Evolutionary conservation across 2,888 invertebrate species (phyloP).

Genomic region (Scaptomyza parva): DNA sequence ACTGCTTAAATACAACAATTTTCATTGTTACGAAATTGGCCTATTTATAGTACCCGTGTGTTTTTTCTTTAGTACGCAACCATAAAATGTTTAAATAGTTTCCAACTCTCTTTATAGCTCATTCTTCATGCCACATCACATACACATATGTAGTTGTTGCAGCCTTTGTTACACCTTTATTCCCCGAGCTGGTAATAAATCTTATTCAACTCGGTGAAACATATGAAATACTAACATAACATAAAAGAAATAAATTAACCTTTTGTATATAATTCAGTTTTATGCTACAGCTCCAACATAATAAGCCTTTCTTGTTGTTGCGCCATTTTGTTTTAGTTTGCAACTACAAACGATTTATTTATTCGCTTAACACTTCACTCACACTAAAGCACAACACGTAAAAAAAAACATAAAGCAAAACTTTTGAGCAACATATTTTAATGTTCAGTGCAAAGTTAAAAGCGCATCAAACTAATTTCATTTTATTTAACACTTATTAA

Average conservation of each 20-base stretch:
- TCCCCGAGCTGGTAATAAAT: slow-evolving; percentile 5
- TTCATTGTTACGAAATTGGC: slow-evolving; percentile 30
- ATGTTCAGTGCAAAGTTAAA: not conserved
- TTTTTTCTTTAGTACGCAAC: slow-evolving; percentile 1
- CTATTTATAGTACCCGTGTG: slow-evolving; percentile 42
- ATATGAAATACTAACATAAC: not conserved
- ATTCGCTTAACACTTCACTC: no score
- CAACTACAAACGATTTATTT: no score
- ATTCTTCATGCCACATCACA: not conserved
- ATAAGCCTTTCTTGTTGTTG: not conserved
- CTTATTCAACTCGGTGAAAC: not conserved
- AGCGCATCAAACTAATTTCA: not conserved
- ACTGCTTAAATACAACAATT: slow-evolving; percentile 20
- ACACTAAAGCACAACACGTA: not conserved
- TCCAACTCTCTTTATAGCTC: not conserved
- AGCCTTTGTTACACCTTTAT: slow-evolving; percentile 1
- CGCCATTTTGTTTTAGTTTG: no score
- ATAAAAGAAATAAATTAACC: slow-evolving; percentile 2
- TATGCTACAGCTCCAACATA: not conserved
- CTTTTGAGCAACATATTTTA: not conserved
- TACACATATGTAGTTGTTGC: no score
- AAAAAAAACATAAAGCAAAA: not conserved
- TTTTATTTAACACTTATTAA: not conserved
- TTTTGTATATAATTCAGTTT: not conserved
- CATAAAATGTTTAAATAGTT: slow-evolving; percentile 42